Evolutionary conservation across 2,888 invertebrate species (phyloP).

Genomic region (Ormyrus thymus): DNA sequence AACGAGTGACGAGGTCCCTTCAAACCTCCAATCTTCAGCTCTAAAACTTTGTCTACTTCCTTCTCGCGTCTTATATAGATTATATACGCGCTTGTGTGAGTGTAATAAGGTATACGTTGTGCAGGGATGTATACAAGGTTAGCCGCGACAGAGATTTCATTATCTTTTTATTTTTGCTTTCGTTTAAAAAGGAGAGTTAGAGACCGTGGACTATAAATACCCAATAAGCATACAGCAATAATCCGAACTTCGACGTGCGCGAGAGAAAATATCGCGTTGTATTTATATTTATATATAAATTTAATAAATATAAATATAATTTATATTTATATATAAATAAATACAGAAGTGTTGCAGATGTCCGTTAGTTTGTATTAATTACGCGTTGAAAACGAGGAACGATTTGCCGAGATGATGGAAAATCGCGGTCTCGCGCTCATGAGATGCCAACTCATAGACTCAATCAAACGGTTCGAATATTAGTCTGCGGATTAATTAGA

Average conservation of each 20-base stretch:
- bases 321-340: conserved; percentile 16
- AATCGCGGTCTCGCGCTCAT: not conserved
- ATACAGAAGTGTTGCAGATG: conserved; percentile 7
- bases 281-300: conserved; percentile 7
- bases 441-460: no score
- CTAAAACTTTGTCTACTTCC: not conserved
- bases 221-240: conserved; percentile 27
- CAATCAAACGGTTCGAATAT: no score
- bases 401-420: not conserved
- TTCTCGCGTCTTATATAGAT: conserved; percentile 4
- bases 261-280: conserved; percentile 22
- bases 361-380: conserved; percentile 7
- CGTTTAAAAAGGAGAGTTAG: conserved; percentile 18
- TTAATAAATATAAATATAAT: conserved; percentile 24
- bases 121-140: conserved; percentile 37
- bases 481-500: no score
- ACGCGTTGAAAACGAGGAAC: conserved; percentile 11
- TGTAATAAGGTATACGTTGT: conserved; percentile 31
- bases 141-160: conserved; percentile 12
- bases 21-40: conserved; percentile 3
- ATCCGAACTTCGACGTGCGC: not conserved
- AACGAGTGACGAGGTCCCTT: conserved; percentile 8
- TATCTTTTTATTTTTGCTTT: not conserved
- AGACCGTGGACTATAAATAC: conserved; percentile 27
- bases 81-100: conserved; percentile 6